These are phyloP conservation scores for Drosophila tropicalis DNA, from an alignment of 1,140 invertebrate genomes.

Conservation along the genomic window DNA sequence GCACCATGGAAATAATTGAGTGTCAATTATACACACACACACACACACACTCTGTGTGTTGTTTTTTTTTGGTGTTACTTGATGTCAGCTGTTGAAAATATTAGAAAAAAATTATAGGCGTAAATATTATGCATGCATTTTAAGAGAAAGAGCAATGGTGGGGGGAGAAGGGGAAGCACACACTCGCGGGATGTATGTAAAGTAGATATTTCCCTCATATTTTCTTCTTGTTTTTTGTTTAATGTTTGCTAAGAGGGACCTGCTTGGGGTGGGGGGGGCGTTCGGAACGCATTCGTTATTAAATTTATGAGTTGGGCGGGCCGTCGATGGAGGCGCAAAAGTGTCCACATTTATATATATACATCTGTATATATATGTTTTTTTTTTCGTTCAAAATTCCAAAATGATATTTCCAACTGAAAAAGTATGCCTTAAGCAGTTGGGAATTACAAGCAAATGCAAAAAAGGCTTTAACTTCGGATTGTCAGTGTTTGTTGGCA, in stretches of 20 bases:
- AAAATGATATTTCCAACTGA: too few relatives aligned
- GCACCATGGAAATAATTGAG: slow-evolving; percentile 60
- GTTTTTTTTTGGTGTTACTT: slow-evolving; percentile 56
- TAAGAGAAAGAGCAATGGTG: not conserved
- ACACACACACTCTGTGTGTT: slow-evolving; percentile 14
- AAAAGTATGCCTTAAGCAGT: too few relatives aligned
- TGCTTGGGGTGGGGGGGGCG: not conserved
- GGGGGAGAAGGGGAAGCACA: not conserved
- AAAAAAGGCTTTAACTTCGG: too few relatives aligned
- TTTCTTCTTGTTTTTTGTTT: not conserved
- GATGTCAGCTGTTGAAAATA: slow-evolving; percentile 79
- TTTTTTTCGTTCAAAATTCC: too few relatives aligned
- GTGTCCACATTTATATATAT: not conserved
- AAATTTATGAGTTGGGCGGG: slow-evolving; percentile 9
- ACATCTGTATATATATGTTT: too few relatives aligned
- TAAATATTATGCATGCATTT: slow-evolving; percentile 73
- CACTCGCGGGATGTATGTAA: not conserved
- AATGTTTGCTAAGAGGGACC: not conserved
- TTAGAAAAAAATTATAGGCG: slow-evolving; percentile 76
- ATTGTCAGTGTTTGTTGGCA: not conserved
- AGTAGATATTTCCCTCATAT: not conserved
- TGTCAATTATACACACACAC: slow-evolving; percentile 70
- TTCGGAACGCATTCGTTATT: not conserved
- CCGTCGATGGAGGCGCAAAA: slow-evolving; percentile 25
- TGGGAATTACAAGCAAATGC: too few relatives aligned